Conservation (phyloP, 2,113 vertebrate species). For the Narcine bancroftii region DNA sequence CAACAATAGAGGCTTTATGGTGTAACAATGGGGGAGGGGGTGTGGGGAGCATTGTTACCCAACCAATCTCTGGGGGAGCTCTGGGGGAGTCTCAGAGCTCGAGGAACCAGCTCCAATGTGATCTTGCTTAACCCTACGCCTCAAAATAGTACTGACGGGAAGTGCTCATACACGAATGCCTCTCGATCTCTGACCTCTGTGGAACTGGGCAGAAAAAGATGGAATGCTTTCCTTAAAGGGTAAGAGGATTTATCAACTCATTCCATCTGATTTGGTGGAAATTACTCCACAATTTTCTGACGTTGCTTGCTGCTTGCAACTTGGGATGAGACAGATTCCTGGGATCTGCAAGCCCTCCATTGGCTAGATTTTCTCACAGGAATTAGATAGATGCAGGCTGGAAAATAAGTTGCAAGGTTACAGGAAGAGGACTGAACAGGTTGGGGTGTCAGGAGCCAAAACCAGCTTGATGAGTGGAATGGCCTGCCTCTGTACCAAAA, state of each 20-base stretch:
- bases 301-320: neutral
- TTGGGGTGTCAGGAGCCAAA: too few species aligned
- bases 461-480: too few species aligned
- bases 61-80: neutral
- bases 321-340: neutral
- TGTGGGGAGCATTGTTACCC: slow-evolving; percentile 13
- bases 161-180: neutral
- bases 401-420: too few species aligned
- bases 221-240: neutral
- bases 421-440: too few species aligned
- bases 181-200: too few species aligned
- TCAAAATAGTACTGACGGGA: neutral
- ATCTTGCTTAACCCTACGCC: too few species aligned
- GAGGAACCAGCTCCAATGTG: neutral
- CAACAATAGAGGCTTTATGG: slow-evolving; percentile 21
- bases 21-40: slow-evolving; percentile 18
- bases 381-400: too few species aligned
- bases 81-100: neutral
- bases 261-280: neutral
- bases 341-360: neutral
- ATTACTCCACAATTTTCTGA: neutral
- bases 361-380: too few species aligned
- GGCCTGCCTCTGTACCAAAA: too few species aligned
- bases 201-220: neutral
- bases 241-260: neutral